Evolutionary conservation across 2,888 invertebrate species (phyloP).

Genomic region (Spisula subtruncata): DNA sequence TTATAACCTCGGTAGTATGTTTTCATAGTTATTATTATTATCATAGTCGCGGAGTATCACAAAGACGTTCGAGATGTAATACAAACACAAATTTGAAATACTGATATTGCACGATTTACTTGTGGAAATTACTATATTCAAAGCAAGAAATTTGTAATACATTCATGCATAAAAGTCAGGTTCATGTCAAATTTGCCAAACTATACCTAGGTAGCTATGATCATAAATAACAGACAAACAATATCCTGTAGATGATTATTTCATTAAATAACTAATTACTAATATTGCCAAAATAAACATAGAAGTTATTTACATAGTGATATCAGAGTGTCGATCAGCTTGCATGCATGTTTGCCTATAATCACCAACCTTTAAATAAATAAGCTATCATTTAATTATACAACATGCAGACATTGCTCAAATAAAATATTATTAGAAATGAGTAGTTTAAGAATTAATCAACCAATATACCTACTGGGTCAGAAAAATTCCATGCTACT

Average conservation of each 20-base stretch:
- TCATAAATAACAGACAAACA: conserved; percentile 5
- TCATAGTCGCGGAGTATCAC: no score
- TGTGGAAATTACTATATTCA: no score
- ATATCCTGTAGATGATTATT: neutral
- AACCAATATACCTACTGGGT: neutral
- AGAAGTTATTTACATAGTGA: neutral
- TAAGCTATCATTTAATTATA: conserved; percentile 18
- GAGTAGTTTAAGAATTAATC: no score
- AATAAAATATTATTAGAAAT: neutral
- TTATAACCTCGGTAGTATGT: no score
- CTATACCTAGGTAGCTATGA: no score
- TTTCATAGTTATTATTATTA: no score
- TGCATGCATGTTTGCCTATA: neutral
- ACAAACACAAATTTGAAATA: no score
- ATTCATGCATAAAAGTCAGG: no score
- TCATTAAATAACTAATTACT: conserved; percentile 14
- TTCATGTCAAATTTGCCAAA: no score
- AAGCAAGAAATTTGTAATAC: no score
- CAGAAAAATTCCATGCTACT: neutral
- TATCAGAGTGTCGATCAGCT: neutral
- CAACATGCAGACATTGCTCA: neutral
- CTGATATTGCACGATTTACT: no score
- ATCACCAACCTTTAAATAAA: neutral
- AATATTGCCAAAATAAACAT: conserved; percentile 20
- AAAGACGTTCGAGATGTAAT: no score